Base-by-base conservation (phyloP, 1,140 invertebrate genomes). In the Bradysia coprophila region DNA sequence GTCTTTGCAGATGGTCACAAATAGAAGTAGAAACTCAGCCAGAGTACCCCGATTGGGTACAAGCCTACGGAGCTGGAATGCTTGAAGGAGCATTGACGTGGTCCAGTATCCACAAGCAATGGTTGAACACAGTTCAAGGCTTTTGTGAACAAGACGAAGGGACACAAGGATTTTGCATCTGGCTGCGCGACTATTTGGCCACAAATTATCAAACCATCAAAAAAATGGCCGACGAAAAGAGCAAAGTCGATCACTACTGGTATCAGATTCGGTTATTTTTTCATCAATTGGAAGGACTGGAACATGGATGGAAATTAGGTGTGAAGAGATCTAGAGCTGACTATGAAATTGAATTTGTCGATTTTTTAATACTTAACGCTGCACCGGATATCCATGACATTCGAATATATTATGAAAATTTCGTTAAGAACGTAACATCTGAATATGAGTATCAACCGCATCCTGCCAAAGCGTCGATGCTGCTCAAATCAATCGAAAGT, bases 41-140 rank as follows among this genome's bases (percentile, higher is more conserved):
- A 32, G 65, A 67, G 2, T 82, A 76, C 57, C 71, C 76, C 3
- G 81, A 85, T 55, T 68, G 71, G 46, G 68, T 81, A 6, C 89
- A 93, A 64, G 85, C 85, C 0, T 89, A 81, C 56, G 79, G 81
- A 2, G 87, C 88, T n/a, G 90, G 90, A 8, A 67, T 87, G n/a
- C 65, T 86, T 1, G 89, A 93, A 62, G 88, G 87, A 0, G 76
- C 75, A 21, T 55, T 87, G 1, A 86, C 83, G 3, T 80, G 78
- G 71, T 75, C 80, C 47, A 64, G 88, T 21, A 89, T 92, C 41
- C 73, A 80, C 53, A 73, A 77, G 51, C 81, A 86, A 55, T 82
- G 83, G 70, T 63, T 73, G 45, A 73, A 61, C 53, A 86, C 81
- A 1, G 71, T 87, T 19, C 63, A 71, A 33, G 64, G 69, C 2